Conservation (phyloP, 1,140 invertebrate species). For the Drosophila grimshawi region DNA sequence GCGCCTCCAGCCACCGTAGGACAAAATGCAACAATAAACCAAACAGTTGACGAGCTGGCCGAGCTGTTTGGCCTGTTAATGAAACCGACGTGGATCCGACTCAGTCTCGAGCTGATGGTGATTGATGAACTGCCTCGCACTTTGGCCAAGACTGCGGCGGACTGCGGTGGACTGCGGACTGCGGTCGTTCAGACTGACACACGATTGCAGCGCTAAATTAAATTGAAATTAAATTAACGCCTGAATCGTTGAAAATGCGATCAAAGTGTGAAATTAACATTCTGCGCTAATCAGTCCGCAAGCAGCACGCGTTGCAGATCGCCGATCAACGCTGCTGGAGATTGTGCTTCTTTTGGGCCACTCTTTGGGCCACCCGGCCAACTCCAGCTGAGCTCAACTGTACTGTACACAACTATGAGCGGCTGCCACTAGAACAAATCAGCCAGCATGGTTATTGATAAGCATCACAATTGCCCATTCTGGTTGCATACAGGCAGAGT, state of each 20-base stretch:
- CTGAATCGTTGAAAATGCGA: conserved; percentile 67
- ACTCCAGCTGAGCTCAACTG: conserved; percentile 18
- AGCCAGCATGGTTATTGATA: conserved; percentile 23
- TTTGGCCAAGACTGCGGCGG: not conserved
- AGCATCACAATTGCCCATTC: conserved; percentile 39
- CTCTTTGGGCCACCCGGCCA: not conserved
- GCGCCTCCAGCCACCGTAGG: conserved; percentile 46
- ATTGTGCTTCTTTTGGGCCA: too few relatives aligned
- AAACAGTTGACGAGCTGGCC: conserved; percentile 69
- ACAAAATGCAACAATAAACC: conserved; percentile 74
- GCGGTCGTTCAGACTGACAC: not conserved
- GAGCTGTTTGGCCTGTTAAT: conserved; percentile 20
- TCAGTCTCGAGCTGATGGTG: conserved; percentile 34
- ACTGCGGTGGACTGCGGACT: not conserved
- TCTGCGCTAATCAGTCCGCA: conserved; percentile 71
- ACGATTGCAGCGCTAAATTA: conserved; percentile 55
- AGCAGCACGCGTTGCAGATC: conserved; percentile 59
- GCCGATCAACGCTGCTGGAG: conserved; percentile 19
- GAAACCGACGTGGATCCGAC: conserved; percentile 22
- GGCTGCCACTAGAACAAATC: conserved; percentile 10
- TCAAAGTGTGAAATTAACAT: conserved; percentile 81
- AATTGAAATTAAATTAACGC: conserved; percentile 81
- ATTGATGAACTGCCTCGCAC: conserved; percentile 62
- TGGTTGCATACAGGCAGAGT: conserved; percentile 2
- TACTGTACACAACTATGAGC: not conserved